phyloP scores from a whole-genome alignment of 2,113 vertebrate species.

The Ovibos moschatus region DNA sequence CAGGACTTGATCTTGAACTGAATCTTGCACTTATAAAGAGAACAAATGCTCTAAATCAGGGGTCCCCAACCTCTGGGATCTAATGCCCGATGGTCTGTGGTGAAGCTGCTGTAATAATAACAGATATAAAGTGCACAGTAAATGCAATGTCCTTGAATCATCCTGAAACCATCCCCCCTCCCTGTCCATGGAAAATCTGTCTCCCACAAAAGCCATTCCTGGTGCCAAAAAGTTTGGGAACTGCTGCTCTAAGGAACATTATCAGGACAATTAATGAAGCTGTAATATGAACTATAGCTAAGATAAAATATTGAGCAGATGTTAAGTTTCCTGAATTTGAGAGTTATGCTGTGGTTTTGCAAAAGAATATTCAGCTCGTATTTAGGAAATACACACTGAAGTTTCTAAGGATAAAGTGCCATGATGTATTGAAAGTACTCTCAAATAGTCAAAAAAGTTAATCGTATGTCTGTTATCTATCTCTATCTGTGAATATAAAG shows the following conservation, averaged over 20 bases:
- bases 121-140: background rate
- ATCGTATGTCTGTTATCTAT: background rate
- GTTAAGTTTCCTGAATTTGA: background rate
- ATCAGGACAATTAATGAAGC: background rate
- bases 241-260: background rate
- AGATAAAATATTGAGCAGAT: background rate
- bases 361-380: background rate
- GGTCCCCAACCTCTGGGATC: background rate
- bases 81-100: background rate
- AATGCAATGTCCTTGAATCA: background rate
- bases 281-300: background rate
- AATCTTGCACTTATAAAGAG: background rate
- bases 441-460: background rate
- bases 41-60: background rate
- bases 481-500: background rate
- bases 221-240: background rate
- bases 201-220: background rate
- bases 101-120: background rate
- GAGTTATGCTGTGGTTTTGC: background rate
- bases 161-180: background rate
- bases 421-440: background rate
- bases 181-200: background rate
- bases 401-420: background rate
- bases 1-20: background rate
- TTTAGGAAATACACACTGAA: background rate